These are phyloP conservation scores for Anguilla obscura DNA, from an alignment of 2,797 vertebrate species.

Conservation along the genomic window DNA sequence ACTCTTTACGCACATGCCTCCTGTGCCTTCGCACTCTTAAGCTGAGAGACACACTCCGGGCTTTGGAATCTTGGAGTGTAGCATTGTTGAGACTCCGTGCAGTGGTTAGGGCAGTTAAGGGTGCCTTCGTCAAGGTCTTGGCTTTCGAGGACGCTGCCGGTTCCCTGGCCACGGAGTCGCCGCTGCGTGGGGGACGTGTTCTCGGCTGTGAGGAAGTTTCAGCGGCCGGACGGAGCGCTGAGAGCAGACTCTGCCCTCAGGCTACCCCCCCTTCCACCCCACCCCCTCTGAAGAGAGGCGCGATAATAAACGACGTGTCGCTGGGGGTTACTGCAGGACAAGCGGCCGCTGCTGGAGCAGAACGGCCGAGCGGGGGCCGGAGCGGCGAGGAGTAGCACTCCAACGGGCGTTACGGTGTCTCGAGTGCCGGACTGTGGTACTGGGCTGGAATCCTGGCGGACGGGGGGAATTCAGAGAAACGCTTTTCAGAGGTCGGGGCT, in stretches of 20 bases:
- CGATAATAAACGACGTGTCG: slow-evolving; percentile 77
- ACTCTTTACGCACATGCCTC: not conserved
- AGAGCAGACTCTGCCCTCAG: not conserved
- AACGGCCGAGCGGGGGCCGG: slow-evolving; percentile 73
- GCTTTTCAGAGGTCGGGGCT: slow-evolving; percentile 35
- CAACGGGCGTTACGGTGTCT: slow-evolving; percentile 45
- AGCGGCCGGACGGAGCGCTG: not conserved
- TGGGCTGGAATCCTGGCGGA: not conserved
- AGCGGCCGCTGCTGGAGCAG: slow-evolving; percentile 58
- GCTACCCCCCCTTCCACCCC: not conserved
- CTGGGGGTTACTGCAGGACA: slow-evolving; percentile 90
- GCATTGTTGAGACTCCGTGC: not conserved
- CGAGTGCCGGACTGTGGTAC: slow-evolving; percentile 21
- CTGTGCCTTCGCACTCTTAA: not conserved
- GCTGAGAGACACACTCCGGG: not conserved
- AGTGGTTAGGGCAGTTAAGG: not conserved
- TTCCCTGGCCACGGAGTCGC: not conserved
- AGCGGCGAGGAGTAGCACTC: slow-evolving; percentile 56
- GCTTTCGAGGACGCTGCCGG: not conserved
- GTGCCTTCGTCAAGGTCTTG: not conserved
- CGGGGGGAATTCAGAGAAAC: not conserved
- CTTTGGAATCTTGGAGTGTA: not conserved
- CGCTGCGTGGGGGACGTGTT: not conserved
- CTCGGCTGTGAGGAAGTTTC: not conserved
- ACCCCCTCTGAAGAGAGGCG: slow-evolving; percentile 53